Base-by-base conservation (phyloP, 2,888 invertebrate genomes). In the Lypha dubia region DNA sequence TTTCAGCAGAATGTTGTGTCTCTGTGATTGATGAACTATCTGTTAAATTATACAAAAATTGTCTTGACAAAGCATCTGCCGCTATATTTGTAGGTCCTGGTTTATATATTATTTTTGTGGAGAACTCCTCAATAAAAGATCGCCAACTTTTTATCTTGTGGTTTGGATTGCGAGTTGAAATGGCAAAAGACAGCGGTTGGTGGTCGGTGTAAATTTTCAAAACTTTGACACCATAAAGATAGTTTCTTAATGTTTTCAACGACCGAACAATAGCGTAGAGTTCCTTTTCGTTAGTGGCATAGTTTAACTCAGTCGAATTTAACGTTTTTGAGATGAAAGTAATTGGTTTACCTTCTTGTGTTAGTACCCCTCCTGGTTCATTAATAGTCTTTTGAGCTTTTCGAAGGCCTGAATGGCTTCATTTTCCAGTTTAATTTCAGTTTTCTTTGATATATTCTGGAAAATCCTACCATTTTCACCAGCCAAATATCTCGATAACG, bases 311-410 rank as follows among this genome's bases (percentile, higher is more conserved):
- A n/a, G n/a, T n/a, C n/a, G n/a, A n/a, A n/a, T n/a, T n/a, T n/a
- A n/a, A n/a, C n/a, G n/a, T n/a, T n/a, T n/a, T n/a, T n/a, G n/a
- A n/a, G n/a, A n/a, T n/a, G n/a, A n/a, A n/a, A n/a, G n/a, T n/a
- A n/a, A n/a, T n/a, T n/a, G n/a, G n/a, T n/a, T n/a, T 51, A 85
- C 60, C 9, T 32, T 87, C 87, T 85, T 90, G 90, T 1, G 85
- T 84, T 15, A 90, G 65, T 1, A 91, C 41, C 3, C 7, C 88
- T n/a, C n/a, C n/a, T n/a, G n/a, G n/a, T n/a, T n/a, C n/a, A n/a
- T n/a, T n/a, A n/a, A n/a, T n/a, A n/a, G 38, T 65, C 46, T 67
- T 7, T 85, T 53, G 68, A 15, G 79, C 58, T n/a, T 28, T 9
- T 32, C 32, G n/a, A n/a, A n/a, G 7, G 13, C 9, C 4, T 41